Base-by-base conservation (phyloP, 2,888 invertebrate genomes). In the Schizotus pectinicornis region DNA sequence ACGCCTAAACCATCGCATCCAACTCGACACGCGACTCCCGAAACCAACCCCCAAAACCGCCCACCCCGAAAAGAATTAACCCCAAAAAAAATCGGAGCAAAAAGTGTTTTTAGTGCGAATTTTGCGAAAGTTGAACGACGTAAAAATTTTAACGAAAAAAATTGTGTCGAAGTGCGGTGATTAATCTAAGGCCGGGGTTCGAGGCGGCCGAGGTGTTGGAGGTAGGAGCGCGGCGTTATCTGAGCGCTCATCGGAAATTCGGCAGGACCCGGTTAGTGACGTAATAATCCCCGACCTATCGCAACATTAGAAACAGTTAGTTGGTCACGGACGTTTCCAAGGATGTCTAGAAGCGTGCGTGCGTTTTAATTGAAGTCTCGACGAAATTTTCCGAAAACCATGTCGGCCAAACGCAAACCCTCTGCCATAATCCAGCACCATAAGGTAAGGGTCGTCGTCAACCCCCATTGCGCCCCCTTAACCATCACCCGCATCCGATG, bases 391-490 rank as follows among this genome's bases (percentile, higher is more conserved):
- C 22, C 7, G 35, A 37, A 49, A 58, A 79, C 74, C 70, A 88
- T 88, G 88, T 88, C 88, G 68, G 88, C 88, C 69, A 88, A 89
- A 82, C 85, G 88, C 80, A 88, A 88, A 84, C 86, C 88, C 77
- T 88, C 88, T 71, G 87, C 88, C 72, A 83, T 88, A 75, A 88
- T 88, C 72, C 89, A 88, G 81, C 89, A 88, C 80, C 79, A 79
- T 67, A 80, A 79, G 80, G 80, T 80, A 73, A 75, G 74, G 39
- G 9, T 35, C 41, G 22, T 32, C 32, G 35, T 11, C 22, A 49
- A 22, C 11, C 7, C 30, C 33, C 36, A 51, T 47, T 41, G 51
- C 51, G 51, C 56, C 32, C 42, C 39, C 48, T n/a, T n/a, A n/a
- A n/a, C n/a, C n/a, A n/a, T n/a, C n/a, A n/a, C n/a, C 2, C 22